Percentiles rank a stretch among this genome's conserved stretches.
Evolutionary conservation across 1,140 invertebrate genomes (phyloP).

Genomic region (Aphelinus atriplicis): DNA sequence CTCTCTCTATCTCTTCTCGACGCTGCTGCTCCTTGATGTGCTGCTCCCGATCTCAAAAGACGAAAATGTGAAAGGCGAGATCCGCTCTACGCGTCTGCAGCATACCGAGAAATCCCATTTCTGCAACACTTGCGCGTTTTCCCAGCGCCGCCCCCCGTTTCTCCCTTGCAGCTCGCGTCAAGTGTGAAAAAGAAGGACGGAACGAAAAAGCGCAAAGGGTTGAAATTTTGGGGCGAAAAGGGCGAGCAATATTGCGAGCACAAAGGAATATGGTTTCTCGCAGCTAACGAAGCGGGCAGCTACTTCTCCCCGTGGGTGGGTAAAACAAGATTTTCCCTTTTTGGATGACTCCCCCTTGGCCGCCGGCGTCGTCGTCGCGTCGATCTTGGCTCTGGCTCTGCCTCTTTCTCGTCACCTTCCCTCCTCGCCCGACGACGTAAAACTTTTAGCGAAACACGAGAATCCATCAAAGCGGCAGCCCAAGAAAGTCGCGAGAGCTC

Average conservation of each 20-base stretch:
- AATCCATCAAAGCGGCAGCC: conserved; percentile 44
- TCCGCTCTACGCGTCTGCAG: too few species aligned
- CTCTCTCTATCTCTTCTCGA: neutral
- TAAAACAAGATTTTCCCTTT: conserved; percentile 29
- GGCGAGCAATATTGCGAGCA: too few species aligned
- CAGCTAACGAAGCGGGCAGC: conserved; percentile 38
- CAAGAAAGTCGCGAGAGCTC: conserved; percentile 20
- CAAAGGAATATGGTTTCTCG: neutral
- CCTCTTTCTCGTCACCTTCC: conserved; percentile 27
- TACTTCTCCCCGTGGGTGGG: neutral
- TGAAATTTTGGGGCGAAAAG: too few species aligned
- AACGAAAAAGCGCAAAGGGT: too few species aligned
- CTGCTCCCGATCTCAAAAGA: too few species aligned
- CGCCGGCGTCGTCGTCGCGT: conserved; percentile 10
- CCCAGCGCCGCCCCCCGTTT: too few species aligned
- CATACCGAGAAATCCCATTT: too few species aligned
- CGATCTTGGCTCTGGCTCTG: conserved; percentile 17
- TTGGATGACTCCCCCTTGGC: neutral
- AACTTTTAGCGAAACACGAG: conserved; percentile 51
- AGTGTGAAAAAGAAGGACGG: too few species aligned
- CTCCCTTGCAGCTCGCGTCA: too few species aligned
- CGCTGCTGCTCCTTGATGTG: neutral
- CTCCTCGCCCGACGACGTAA: conserved; percentile 31
- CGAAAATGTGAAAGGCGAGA: too few species aligned
- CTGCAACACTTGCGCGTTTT: too few species aligned